Evolutionary conservation across 2,113 vertebrate species (phyloP).

Genomic region (Pachycephala philippinensis): DNA sequence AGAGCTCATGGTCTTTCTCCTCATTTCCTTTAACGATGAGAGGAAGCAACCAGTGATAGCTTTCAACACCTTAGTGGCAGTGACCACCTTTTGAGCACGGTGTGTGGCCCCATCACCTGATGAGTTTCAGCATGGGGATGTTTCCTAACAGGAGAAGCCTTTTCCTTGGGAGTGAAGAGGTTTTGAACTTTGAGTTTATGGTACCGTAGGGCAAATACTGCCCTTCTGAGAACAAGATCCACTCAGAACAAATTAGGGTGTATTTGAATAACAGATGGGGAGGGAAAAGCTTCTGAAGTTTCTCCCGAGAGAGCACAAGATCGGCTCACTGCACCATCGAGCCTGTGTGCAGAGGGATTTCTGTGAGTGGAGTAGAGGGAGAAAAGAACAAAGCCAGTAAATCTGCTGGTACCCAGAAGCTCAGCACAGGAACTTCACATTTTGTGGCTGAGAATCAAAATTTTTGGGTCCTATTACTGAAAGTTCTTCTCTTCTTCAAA

Average conservation of each 20-base stretch:
- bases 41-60: neutral
- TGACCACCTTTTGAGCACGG: accelerated
- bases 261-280: neutral
- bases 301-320: neutral
- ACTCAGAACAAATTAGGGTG: neutral
- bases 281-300: neutral
- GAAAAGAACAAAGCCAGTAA: neutral
- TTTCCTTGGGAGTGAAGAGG: neutral
- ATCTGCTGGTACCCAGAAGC: neutral
- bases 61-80: neutral
- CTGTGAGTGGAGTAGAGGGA: neutral
- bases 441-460: neutral
- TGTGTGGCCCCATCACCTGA: accelerated
- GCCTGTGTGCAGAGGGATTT: neutral
- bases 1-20: neutral
- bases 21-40: neutral
- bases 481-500: neutral
- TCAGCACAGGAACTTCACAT: neutral
- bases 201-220: neutral
- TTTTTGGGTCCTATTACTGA: neutral
- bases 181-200: neutral
- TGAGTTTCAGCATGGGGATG: neutral
- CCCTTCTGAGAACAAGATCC: neutral
- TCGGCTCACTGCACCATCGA: neutral
- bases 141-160: neutral